Evolutionary conservation across 2,113 vertebrate species (phyloP), one percentile per base, ranked within the genome.

Genomic region (Neolamprologus hecqui): DNA sequence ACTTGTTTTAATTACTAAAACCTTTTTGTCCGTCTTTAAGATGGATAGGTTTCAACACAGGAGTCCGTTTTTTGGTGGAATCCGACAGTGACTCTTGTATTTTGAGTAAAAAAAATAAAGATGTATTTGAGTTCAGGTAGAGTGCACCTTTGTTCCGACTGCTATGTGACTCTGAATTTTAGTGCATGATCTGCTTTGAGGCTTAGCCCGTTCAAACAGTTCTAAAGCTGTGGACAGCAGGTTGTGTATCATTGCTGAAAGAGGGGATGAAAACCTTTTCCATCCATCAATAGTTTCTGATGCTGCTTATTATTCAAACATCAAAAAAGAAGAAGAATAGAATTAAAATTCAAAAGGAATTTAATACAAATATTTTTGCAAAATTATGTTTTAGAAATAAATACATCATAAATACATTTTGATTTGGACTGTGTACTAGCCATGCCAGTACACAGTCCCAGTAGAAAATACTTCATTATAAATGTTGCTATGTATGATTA

Each of bases 91-190:
- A 79, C 12, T 57, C 12, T 15, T 73, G 21, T 81, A 51, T 90
- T 86, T 21, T 26, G 49, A 21, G 37, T 12, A 83, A 49, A 1
- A 75, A 80, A 84, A 88, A 82, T 73, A 89, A 89, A 81, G 33
- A n/a, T 35, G 35, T 68, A 47, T 73, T 42, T 23, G 84, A 84
- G 92, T 93, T 93, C 92, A 92, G 88, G 79, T 90, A n/a, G 26
- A 35, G 92, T 82, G 84, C 90, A 93, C 12, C 28, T 57, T 92
- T 91, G 83, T 92, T 90, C 89, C 23, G 1, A 70, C 86, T 57
- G 37, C 79, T 79, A 49, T 77, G 15, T 13, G 26, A 49, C 17
- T 49, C 70, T 31, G 10, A 77, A 77, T 84, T 86, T 84, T 49
- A 86, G 79, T 55, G 81, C 54, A 51, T 9, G 86, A 90, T 81